Conservation (phyloP, 2,888 invertebrate species). For the Drosophila aldrichi region DNA sequence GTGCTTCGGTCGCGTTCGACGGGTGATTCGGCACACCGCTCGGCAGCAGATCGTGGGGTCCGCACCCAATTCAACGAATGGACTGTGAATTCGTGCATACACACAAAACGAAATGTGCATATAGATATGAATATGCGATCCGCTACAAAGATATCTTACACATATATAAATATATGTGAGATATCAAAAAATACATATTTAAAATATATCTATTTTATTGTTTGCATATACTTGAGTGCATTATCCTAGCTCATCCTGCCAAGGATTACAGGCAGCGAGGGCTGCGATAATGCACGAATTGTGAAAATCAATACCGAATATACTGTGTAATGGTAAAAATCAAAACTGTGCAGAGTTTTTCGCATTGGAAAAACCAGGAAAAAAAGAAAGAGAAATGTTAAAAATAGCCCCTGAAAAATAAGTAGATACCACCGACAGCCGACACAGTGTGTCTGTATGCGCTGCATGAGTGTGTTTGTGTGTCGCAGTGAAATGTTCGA, state of each 20-base stretch:
- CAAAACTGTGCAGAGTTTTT: slow-evolving; percentile 47
- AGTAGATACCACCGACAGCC: slow-evolving; percentile 78
- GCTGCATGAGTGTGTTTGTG: slow-evolving; percentile 57
- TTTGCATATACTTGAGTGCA: slow-evolving; percentile 33
- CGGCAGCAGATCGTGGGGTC: slow-evolving; percentile 65
- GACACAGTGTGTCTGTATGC: slow-evolving; percentile 36
- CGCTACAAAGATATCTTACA: slow-evolving; percentile 34
- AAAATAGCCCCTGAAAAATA: slow-evolving; percentile 82
- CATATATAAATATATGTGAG: slow-evolving; percentile 24
- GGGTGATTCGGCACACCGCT: slow-evolving; percentile 51
- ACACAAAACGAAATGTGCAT: slow-evolving; percentile 48
- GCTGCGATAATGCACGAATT: slow-evolving; percentile 42
- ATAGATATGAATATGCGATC: slow-evolving; percentile 57
- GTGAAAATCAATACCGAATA: slow-evolving; percentile 17
- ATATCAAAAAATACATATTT: slow-evolving; percentile 29
- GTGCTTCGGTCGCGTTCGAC: slow-evolving; percentile 56
- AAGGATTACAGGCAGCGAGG: slow-evolving; percentile 51
- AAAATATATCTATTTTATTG: slow-evolving; percentile 44
- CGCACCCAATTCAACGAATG: slow-evolving; percentile 78
- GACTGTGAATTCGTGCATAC: slow-evolving; percentile 74
- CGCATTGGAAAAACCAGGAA: slow-evolving; percentile 52
- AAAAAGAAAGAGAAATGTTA: slow-evolving; percentile 61
- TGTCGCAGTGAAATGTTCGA: slow-evolving; percentile 70
- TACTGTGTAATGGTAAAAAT: slow-evolving; percentile 11
- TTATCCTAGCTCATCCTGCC: slow-evolving; percentile 59